Evolutionary conservation across 2,888 invertebrate species (phyloP).

Genomic region (Tipula unca): DNA sequence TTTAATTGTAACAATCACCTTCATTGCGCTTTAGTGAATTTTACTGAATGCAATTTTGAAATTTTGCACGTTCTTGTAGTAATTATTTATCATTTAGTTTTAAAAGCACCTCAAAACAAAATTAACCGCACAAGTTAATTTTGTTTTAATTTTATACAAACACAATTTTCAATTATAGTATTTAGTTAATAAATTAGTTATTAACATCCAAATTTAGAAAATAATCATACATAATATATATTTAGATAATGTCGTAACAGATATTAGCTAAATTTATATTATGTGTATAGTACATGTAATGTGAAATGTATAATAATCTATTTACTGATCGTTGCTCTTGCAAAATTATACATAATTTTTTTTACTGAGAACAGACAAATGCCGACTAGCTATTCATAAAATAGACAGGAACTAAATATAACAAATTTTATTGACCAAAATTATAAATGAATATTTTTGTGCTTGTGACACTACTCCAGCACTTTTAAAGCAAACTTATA

Average conservation of each 20-base stretch:
- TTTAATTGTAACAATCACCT: background rate
- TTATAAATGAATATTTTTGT: too few relatives aligned
- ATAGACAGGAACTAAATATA: too few relatives aligned
- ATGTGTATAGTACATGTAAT: background rate
- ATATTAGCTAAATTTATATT: background rate
- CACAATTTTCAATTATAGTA: background rate
- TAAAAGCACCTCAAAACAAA: background rate
- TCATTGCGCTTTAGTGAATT: background rate
- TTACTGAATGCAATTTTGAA: background rate
- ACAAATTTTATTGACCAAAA: too few relatives aligned
- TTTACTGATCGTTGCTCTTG: background rate
- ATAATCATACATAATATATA: background rate
- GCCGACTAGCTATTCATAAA: too few relatives aligned
- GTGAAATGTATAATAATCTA: background rate
- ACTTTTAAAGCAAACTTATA: too few relatives aligned
- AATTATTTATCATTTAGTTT: background rate
- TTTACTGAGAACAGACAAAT: too few relatives aligned
- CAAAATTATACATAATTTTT: too few relatives aligned
- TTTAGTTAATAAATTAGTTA: background rate
- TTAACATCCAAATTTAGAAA: too few relatives aligned
- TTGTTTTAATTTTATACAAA: background rate
- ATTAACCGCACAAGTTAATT: too few relatives aligned
- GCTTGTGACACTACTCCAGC: too few relatives aligned
- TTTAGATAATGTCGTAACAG: background rate
- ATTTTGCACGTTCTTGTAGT: background rate